These are phyloP conservation scores for Chamaea fasciata DNA, from an alignment of 2,113 vertebrate species.

Conservation along the genomic window DNA sequence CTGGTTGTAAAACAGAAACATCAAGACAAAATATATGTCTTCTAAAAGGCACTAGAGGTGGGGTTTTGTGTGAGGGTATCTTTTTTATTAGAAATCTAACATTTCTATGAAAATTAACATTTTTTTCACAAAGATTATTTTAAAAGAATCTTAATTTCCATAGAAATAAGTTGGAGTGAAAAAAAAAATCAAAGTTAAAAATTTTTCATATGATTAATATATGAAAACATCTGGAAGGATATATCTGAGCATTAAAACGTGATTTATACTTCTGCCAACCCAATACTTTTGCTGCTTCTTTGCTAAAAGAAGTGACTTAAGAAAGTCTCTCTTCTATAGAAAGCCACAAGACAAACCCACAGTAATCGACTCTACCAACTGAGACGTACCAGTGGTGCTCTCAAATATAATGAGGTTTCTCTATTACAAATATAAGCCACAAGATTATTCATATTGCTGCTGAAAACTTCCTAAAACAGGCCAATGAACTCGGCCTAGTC, in stretches of 20 bases:
- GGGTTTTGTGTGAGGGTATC: accelerated
- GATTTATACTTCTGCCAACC: not conserved
- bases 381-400: not conserved
- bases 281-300: not conserved
- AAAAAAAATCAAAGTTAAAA: not conserved
- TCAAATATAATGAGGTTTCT: not conserved
- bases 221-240: not conserved
- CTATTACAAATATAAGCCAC: not conserved
- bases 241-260: not conserved
- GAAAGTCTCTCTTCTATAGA: not conserved
- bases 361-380: not conserved
- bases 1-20: not conserved
- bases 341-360: not conserved
- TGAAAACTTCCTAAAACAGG: not conserved
- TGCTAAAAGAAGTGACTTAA: not conserved
- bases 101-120: not conserved
- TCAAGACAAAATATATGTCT: not conserved
- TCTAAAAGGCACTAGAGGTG: not conserved
- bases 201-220: not conserved
- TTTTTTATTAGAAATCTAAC: not conserved
- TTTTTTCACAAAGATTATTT: not conserved
- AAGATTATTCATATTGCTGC: not conserved
- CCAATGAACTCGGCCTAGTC: not conserved
- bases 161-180: not conserved
- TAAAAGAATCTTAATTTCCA: not conserved